Percentiles rank a stretch among this genome's conserved stretches.
These are phyloP conservation scores for Glossosoma conforme DNA, from an alignment of 1,140 invertebrate species.

Conservation along the genomic window DNA sequence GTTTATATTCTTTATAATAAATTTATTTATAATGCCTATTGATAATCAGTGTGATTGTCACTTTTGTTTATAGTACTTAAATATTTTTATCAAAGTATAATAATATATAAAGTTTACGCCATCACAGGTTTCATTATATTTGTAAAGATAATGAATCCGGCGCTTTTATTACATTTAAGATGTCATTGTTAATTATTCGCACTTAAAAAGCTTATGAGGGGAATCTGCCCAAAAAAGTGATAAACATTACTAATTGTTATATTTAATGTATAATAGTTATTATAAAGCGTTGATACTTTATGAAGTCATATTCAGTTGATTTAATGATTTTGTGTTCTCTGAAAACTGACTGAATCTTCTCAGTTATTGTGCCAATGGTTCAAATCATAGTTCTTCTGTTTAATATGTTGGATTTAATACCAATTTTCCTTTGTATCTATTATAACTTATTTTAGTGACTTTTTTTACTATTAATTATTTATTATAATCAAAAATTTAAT, in stretches of 20 bases:
- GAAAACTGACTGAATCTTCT: background rate
- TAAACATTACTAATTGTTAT: slow-evolving; percentile 29
- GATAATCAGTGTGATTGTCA: background rate
- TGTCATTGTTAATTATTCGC: slow-evolving; percentile 23
- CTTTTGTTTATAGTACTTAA: background rate
- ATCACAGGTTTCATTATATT: background rate
- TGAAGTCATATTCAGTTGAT: background rate
- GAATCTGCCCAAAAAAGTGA: slow-evolving; percentile 29
- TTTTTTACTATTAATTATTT: background rate
- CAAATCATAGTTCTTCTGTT: background rate
- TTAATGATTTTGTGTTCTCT: background rate
- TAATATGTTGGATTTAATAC: background rate
- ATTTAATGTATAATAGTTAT: slow-evolving; percentile 21
- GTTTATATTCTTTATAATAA: background rate
- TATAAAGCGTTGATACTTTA: slow-evolving; percentile 29
- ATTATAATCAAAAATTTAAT: background rate
- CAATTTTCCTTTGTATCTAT: background rate
- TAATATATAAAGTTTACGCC: background rate
- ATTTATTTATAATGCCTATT: background rate
- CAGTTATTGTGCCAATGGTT: background rate
- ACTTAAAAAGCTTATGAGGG: slow-evolving; percentile 31
- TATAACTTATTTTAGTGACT: background rate
- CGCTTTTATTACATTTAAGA: slow-evolving; percentile 10
- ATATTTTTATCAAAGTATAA: background rate
- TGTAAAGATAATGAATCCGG: background rate